Percentiles rank a stretch among this genome's conserved stretches.
Conservation (phyloP, 92 coral and sea anemone species). For the Bergia puertoricense region DNA sequence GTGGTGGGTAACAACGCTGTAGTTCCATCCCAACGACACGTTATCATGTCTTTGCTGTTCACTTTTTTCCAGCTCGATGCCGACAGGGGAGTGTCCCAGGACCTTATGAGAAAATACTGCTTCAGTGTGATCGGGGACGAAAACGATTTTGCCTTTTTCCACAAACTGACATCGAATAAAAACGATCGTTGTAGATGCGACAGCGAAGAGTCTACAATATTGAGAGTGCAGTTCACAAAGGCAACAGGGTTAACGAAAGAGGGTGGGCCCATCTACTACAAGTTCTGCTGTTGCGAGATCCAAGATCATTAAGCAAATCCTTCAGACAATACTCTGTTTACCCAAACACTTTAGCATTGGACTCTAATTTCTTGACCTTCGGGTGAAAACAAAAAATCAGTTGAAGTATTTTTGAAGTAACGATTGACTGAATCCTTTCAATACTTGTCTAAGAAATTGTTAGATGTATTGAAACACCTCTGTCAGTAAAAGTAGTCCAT, state of each 20-base stretch:
- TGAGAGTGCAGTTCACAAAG: slow-evolving; percentile 11
- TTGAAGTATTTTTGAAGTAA: too few relatives aligned
- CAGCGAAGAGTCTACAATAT: not conserved
- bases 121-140: not conserved
- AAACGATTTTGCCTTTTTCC: not conserved
- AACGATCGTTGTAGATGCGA: not conserved
- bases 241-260: not conserved
- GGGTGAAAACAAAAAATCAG: too few relatives aligned
- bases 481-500: too few relatives aligned
- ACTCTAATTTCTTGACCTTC: too few relatives aligned
- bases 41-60: not conserved
- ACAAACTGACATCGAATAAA: not conserved
- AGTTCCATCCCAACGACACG: not conserved
- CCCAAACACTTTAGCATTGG: not conserved
- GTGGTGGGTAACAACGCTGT: too few relatives aligned
- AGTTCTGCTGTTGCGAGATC: slow-evolving; percentile 27
- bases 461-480: too few relatives aligned
- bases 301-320: not conserved
- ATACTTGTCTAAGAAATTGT: too few relatives aligned
- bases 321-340: not conserved
- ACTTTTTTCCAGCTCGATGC: slow-evolving; percentile 8
- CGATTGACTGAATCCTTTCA: too few relatives aligned
- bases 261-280: not conserved
- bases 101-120: not conserved
- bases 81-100: not conserved